These are phyloP conservation scores for Panulirus ornatus DNA, from an alignment of 1,140 invertebrate genomes.

Conservation along the genomic window DNA sequence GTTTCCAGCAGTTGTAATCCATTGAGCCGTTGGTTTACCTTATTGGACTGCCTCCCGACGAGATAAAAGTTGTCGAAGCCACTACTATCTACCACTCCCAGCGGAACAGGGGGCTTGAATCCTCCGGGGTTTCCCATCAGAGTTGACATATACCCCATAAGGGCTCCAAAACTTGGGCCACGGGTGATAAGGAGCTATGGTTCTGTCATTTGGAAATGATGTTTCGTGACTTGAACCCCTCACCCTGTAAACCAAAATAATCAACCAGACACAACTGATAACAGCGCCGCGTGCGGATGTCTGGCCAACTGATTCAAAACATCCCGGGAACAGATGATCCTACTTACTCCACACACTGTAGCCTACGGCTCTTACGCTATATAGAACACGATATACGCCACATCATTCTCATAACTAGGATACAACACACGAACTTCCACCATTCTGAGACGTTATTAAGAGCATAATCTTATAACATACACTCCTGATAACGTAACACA, in stretches of 20 bases:
- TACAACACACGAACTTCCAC: too few relatives aligned
- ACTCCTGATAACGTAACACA: too few relatives aligned
- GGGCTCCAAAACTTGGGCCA: not conserved
- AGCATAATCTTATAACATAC: too few relatives aligned
- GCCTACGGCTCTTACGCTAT: too few relatives aligned
- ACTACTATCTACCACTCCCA: not conserved
- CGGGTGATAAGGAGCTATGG: not conserved
- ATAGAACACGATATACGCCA: too few relatives aligned
- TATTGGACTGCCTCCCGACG: not conserved
- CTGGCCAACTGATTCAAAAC: slow-evolving; percentile 33
- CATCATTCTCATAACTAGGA: too few relatives aligned
- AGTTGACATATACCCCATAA: not conserved
- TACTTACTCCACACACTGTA: too few relatives aligned
- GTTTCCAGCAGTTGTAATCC: not conserved
- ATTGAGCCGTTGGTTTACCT: not conserved
- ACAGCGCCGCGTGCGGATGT: slow-evolving; percentile 29
- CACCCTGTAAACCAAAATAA: slow-evolving; percentile 33
- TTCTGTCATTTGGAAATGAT: slow-evolving; percentile 1
- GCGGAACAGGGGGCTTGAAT: not conserved
- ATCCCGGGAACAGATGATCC: not conserved
- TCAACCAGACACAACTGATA: slow-evolving; percentile 44
- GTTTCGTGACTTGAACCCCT: not conserved
- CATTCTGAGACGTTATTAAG: too few relatives aligned
- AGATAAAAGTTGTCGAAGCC: not conserved
- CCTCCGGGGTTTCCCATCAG: not conserved